Conservation (phyloP, 2,113 vertebrate species). For the Datnioides undecimradiatus region DNA sequence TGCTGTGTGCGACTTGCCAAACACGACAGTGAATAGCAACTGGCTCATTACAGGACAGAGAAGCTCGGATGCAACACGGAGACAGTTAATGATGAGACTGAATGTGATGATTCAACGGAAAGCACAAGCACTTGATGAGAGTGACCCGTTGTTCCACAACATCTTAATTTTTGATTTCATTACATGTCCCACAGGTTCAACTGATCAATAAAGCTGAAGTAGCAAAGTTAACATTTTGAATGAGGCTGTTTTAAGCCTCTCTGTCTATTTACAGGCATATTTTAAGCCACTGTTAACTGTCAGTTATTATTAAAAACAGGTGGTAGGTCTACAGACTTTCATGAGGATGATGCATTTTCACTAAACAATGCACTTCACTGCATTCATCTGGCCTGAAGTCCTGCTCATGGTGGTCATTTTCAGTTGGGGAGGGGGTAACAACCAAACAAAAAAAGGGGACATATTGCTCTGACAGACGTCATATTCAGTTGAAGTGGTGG, state of each 20-base stretch:
- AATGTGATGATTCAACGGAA: background rate
- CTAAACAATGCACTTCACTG: background rate
- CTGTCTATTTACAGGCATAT: too few relatives aligned
- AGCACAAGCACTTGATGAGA: background rate
- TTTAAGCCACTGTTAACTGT: too few relatives aligned
- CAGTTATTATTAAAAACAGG: background rate
- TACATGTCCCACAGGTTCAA: background rate
- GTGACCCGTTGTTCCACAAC: background rate
- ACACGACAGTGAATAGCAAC: conserved; percentile 33
- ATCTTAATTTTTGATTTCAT: conserved; percentile 5
- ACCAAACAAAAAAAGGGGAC: too few relatives aligned
- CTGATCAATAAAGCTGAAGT: background rate
- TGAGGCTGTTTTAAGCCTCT: background rate
- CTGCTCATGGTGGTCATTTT: background rate
- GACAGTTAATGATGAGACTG: background rate
- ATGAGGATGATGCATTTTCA: background rate
- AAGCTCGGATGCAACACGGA: background rate
- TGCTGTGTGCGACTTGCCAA: conserved; percentile 25
- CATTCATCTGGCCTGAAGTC: background rate
- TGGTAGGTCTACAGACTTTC: background rate
- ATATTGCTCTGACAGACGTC: too few relatives aligned
- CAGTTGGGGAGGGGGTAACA: background rate
- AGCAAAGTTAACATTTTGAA: background rate
- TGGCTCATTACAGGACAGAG: conserved; percentile 16
- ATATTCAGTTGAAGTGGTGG: background rate